Base-by-base conservation (phyloP, 2,797 vertebrate genomes). In the Rhincodon typus region DNA sequence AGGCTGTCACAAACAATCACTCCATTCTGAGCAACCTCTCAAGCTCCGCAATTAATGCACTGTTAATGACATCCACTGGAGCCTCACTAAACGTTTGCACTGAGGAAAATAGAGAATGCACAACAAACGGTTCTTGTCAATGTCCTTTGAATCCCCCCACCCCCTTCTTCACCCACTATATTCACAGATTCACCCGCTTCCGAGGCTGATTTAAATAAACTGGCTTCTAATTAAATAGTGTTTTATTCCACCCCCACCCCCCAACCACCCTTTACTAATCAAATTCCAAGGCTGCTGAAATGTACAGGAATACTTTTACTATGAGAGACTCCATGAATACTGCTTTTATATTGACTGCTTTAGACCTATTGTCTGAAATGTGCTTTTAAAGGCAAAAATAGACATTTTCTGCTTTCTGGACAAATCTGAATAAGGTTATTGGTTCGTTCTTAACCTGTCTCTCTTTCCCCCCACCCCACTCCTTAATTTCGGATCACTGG, bases 1-100 rank as follows among this genome's bases (percentile, higher is more conserved):
- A 93, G 90, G 90, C 90, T 93, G 90, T 69, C 90, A 69, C 62
- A 69, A 93, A 93, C 90, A 93, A 93, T 93, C 90, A 93, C n/a
- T 42, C 90, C 66, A 69, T 93, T 93, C 90, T 93, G 23, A 66
- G 90, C 90, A 67, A 67, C 42, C 90, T 69, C 90, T 69, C 90
- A 38, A 67, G 69, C 62, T 69, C 90, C 66, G 62, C 90, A 93
- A 93, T 93, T 93, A 93, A 93, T 42, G 90, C 66, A 67, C 62
- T 42, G 90, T 69, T 93, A 93, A 93, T 93, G 62, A 93, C 38
- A 93, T 93, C 67, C 90, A 93, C 62, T 93, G 62, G n/a, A 93
- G 62, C 90, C 90, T 93, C 90, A 93, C 90, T 67, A 69, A 93
- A 69, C 62, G n/a, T 93, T 93, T 42, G 62, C 90, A 38, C 34